Base-by-base conservation (phyloP, 2,888 invertebrate genomes). In the Epiblema foenella region DNA sequence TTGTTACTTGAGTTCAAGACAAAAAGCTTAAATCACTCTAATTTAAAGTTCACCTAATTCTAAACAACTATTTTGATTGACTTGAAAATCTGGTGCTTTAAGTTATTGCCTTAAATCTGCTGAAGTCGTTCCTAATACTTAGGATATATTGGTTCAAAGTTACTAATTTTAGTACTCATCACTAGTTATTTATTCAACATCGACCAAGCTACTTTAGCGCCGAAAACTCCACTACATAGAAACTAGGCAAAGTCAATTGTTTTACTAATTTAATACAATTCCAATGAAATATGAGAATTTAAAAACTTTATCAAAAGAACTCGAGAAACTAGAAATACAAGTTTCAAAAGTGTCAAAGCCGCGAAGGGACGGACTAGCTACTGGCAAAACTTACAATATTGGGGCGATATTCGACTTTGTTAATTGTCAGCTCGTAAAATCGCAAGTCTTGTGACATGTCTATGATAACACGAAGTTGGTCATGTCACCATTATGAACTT, bases 321-420 rank as follows among this genome's bases (percentile, higher is more conserved):
- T 39, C 57, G 52, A 39, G 51, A 57, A 57, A 42, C 58, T 59
- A 58, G 37, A 57, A 52, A 58, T 46, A 51, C 39, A 24, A 60
- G n/a, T 42, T 59, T 60, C 46, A 10, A 59, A 59, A 54, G 65
- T 75, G 83, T 83, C 79, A 85, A 81, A 85, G 85, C 90, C 91
- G 83, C 81, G 64, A 81, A 67, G 78, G 92, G 92, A 91, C 91
- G 92, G 91, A 90, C 81, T 81, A 76, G 75, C 86, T 85, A 85
- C 80, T 86, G 87, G 86, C 89, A 85, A 79, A 77, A 79, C 79
- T 87, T 86, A 84, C 76, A 81, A 80, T 80, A 89, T 86, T 89
- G 89, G 88, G 46, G 29, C 46, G n/a, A 46, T 46, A 46, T 46
- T 46, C n/a, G 46, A 46, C 46, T 60, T n/a, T 46, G n/a, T 46